These are phyloP conservation scores for Echinops telfairi DNA, from an alignment of 2,113 vertebrate species.

Conservation along the genomic window DNA sequence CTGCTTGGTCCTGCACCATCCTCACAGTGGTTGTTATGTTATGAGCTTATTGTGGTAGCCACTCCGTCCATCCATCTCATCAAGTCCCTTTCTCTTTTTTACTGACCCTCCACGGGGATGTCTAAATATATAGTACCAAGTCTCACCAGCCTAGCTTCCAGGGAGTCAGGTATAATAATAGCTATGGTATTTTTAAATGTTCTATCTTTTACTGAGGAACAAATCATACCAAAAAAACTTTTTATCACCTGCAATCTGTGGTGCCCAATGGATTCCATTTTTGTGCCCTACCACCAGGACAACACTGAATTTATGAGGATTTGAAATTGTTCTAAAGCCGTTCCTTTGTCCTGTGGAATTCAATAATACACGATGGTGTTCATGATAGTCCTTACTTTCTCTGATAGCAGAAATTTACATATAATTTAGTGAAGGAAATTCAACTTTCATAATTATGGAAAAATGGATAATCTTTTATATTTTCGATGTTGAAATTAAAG, in stretches of 20 bases:
- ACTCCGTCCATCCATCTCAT: no score
- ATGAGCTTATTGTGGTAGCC: no score
- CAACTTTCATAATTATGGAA: not conserved
- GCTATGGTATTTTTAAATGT: no score
- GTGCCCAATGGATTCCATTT: no score
- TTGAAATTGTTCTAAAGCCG: not conserved
- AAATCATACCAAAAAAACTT: no score
- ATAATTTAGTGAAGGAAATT: not conserved
- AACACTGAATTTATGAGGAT: not conserved
- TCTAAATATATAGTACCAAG: no score
- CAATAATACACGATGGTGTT: not conserved
- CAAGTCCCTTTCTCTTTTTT: no score
- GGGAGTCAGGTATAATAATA: no score
- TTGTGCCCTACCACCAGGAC: not conserved
- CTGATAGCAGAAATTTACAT: not conserved
- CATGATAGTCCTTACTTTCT: not conserved
- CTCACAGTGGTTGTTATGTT: no score
- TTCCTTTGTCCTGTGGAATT: not conserved
- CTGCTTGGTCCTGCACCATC: no score
- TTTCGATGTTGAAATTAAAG: constrained; percentile 41
- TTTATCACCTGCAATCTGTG: not conserved
- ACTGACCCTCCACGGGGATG: no score
- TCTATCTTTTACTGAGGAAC: not conserved
- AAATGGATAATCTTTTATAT: not conserved
- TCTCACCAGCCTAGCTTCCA: no score